Base-by-base conservation (phyloP, 1,140 invertebrate genomes). In the Aphis gossypii region DNA sequence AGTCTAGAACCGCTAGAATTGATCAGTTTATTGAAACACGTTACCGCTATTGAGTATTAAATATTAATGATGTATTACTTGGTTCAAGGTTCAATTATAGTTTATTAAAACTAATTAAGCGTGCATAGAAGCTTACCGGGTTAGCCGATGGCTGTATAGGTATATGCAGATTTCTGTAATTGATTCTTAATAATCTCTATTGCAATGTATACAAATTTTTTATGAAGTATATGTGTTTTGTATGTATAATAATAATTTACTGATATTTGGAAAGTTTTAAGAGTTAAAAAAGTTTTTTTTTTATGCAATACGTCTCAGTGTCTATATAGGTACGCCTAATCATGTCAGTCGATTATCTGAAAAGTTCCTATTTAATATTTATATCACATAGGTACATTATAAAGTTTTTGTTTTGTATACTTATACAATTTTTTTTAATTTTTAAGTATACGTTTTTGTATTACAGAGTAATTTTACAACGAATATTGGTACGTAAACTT, bases 61-160 rank as follows among this genome's bases (percentile, higher is more conserved):
- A n/a, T n/a, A 76, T 76, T 76, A 76, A 76, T 76, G 60, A 76
- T 76, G 30, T 18, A 76, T 76, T 14, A 76, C 30, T 76, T 76
- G n/a, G 60, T 76, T 76, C 14, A 11, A 76, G 14, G 30, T n/a
- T 76, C 60, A 76, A 76, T 76, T n/a, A 76, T 30, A 76, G n/a
- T 76, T 76, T 76, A 76, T 76, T 76, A 76, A 76, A 76, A 76
- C 60, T 76, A 76, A 76, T 76, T 76, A 76, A 76, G n/a, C n/a
- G 60, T 76, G 11, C 60, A 76, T n/a, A 76, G 60, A 76, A n/a
- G 60, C 60, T 76, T 76, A 76, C 60, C n/a, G 14, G 60, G 30
- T 76, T 76, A 76, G 14, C 3, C 14, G n/a, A n/a, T 76, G 0
- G 14, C 60, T 35, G n/a, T 76, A 76, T 18, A n/a, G 11, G 25